These are phyloP conservation scores for Pocota personata DNA, from an alignment of 2,888 invertebrate species.

Conservation along the genomic window DNA sequence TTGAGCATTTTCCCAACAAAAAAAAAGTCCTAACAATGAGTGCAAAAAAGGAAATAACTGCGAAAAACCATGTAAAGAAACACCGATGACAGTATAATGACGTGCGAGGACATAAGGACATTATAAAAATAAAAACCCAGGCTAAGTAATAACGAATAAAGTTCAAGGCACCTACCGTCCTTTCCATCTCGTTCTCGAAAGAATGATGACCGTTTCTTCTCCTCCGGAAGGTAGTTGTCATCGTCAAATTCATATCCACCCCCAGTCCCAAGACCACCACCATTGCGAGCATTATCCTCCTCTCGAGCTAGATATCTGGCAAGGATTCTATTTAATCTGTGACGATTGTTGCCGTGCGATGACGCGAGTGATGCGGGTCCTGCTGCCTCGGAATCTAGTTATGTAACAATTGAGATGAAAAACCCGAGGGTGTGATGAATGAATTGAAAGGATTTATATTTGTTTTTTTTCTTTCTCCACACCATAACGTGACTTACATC, in stretches of 20 bases:
- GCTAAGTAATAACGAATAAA: constrained; percentile 17
- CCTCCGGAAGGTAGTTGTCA: constrained; percentile 77
- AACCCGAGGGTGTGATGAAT: not conserved
- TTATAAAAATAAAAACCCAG: not conserved
- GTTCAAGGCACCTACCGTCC: constrained; percentile 79
- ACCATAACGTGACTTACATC: constrained; percentile 3
- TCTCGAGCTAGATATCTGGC: constrained; percentile 81
- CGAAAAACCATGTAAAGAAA: not conserved
- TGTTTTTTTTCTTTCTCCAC: not conserved
- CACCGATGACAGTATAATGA: constrained; percentile 5
- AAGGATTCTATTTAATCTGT: constrained; percentile 80
- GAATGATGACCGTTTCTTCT: constrained; percentile 80
- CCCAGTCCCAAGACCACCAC: constrained; percentile 76
- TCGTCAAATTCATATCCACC: constrained; percentile 80
- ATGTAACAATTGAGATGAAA: not conserved
- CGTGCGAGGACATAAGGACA: not conserved
- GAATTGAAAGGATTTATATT: constrained; percentile 8
- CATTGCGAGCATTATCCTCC: constrained; percentile 78
- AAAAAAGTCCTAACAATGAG: not conserved
- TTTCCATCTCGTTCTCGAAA: constrained; percentile 82
- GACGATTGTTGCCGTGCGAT: constrained; percentile 78
- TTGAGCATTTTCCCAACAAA: not conserved
- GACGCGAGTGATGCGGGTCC: constrained; percentile 54
- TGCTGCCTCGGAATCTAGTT: constrained; percentile 50
- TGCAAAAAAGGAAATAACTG: not conserved